phyloP scores from a whole-genome alignment of 35 echinoderm and acorn worm genomes.

The Lytechinus pictus region DNA sequence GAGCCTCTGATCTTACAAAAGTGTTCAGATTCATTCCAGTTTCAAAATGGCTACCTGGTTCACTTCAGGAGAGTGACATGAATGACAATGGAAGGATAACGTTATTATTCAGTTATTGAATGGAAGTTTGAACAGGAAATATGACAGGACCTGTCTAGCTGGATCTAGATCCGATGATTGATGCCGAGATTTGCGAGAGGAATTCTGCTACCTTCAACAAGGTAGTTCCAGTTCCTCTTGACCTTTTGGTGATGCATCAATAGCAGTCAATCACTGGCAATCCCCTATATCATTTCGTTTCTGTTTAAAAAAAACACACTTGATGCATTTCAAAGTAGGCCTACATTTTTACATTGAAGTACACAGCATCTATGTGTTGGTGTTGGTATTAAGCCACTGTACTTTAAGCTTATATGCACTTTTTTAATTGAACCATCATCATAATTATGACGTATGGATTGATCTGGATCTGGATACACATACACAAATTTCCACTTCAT shows the following conservation, averaged over 20 bases:
- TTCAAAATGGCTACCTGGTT: no score
- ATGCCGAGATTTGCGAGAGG: neutral
- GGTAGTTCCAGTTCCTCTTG: neutral
- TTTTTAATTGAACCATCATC: neutral
- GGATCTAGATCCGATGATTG: neutral
- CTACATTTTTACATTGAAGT: no score
- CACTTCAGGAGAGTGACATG: neutral
- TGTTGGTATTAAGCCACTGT: no score
- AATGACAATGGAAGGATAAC: neutral
- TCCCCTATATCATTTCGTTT: neutral
- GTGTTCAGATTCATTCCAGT: no score
- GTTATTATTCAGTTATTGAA: neutral
- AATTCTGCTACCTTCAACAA: neutral
- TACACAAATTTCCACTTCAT: no score
- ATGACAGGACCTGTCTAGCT: neutral
- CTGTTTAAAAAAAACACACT: neutral
- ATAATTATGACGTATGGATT: neutral
- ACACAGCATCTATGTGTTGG: no score
- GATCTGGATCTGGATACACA: no score
- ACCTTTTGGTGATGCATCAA: neutral
- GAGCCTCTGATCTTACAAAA: no score
- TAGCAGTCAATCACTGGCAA: neutral
- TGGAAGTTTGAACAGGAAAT: neutral
- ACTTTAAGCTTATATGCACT: no score
- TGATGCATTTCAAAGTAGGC: no score